Conservation (phyloP, 23 tunicate genomes). For the Phallusia fumigata region DNA sequence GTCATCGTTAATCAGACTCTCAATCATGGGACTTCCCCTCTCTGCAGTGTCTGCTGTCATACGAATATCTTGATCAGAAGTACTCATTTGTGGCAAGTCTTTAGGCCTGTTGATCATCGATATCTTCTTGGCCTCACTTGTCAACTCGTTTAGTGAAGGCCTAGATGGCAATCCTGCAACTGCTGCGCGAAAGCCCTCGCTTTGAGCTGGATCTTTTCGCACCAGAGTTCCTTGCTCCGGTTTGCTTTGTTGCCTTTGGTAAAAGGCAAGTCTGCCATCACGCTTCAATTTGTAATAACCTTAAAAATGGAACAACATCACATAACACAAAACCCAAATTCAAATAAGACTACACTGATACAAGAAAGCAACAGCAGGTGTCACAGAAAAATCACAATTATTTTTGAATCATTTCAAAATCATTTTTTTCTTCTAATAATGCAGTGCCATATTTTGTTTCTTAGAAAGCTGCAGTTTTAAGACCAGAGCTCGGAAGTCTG, state of each 20-base stretch:
- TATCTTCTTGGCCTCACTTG: constrained; percentile 15
- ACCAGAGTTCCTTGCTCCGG: constrained; percentile 41
- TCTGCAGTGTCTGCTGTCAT: background rate
- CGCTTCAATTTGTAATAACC: constrained; percentile 54
- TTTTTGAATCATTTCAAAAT: too few relatives aligned
- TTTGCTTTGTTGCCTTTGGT: constrained; percentile 56
- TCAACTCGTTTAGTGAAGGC: constrained; percentile 24
- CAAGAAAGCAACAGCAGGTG: too few relatives aligned
- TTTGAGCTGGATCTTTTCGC: background rate
- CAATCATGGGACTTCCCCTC: constrained; percentile 10
- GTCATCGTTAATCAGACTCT: background rate
- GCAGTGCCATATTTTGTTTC: too few relatives aligned
- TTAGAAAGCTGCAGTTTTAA: too few relatives aligned
- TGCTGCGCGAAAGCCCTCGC: background rate
- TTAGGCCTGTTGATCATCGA: background rate
- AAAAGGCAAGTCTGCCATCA: constrained; percentile 33
- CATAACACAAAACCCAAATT: too few relatives aligned
- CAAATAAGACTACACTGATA: too few relatives aligned
- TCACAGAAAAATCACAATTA: too few relatives aligned
- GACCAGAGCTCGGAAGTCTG: too few relatives aligned
- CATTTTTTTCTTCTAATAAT: too few relatives aligned
- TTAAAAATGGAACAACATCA: background rate
- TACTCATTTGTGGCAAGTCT: background rate
- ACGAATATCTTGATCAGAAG: background rate
- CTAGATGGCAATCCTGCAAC: constrained; percentile 18